These are phyloP conservation scores for Gephyroberyx darwinii DNA, from an alignment of 2,797 vertebrate species.

Conservation along the genomic window DNA sequence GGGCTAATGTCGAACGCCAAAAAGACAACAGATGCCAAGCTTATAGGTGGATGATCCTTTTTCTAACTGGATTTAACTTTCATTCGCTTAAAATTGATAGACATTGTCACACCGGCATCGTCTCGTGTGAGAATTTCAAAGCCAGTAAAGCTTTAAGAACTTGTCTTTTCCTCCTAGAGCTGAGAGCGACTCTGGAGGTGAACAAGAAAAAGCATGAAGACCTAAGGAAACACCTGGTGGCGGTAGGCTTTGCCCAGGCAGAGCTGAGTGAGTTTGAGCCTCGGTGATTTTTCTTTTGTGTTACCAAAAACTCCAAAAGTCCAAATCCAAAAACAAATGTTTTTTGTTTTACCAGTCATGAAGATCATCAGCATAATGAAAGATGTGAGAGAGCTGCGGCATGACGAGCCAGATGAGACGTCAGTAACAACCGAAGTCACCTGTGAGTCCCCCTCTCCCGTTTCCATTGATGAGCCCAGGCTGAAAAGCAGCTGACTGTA, in stretches of 20 bases:
- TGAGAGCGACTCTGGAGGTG: slow-evolving; percentile 32
- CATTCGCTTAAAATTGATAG: too few relatives aligned
- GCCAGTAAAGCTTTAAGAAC: not conserved
- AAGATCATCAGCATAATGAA: slow-evolving; percentile 47
- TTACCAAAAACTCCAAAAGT: not conserved
- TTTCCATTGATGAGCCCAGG: not conserved
- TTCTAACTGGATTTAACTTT: not conserved
- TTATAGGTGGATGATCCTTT: slow-evolving; percentile 44
- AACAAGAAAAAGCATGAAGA: not conserved
- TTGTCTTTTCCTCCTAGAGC: slow-evolving; percentile 34
- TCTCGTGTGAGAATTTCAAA: not conserved
- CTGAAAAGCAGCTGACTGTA: too few relatives aligned
- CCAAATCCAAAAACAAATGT: not conserved
- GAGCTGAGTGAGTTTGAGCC: slow-evolving; percentile 54
- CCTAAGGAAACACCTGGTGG: slow-evolving; percentile 46
- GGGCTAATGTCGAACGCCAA: accelerated
- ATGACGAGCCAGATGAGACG: not conserved
- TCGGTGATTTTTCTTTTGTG: not conserved
- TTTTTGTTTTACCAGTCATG: slow-evolving; percentile 35
- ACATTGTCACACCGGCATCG: not conserved
- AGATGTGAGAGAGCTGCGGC: slow-evolving; percentile 30
- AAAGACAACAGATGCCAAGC: not conserved
- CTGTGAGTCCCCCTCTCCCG: slow-evolving; percentile 39
- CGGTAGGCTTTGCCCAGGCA: slow-evolving; percentile 7
- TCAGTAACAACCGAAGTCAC: not conserved